Conservation (phyloP, 1,140 invertebrate species). For the Cyphomyrmex costatus region DNA sequence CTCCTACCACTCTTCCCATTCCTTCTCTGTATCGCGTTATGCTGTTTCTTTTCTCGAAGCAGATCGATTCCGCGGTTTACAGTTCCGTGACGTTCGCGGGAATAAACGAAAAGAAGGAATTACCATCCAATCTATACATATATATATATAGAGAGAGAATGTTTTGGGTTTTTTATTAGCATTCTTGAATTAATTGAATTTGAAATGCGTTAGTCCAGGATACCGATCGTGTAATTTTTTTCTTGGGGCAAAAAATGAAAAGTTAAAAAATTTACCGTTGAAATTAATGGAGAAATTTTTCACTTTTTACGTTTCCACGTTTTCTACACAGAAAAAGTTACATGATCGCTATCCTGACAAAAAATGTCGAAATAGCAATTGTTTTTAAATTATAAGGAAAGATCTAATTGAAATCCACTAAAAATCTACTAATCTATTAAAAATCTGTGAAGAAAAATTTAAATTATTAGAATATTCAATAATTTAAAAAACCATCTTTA, state of each 20-base stretch:
- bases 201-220: neutral
- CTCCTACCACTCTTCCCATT: neutral
- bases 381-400: neutral
- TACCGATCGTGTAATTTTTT: neutral
- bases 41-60: slow-evolving; percentile 34
- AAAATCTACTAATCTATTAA: neutral
- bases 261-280: too few species aligned
- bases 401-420: neutral
- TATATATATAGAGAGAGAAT: neutral
- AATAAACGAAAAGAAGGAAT: slow-evolving; percentile 37
- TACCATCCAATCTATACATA: neutral
- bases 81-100: slow-evolving; percentile 13
- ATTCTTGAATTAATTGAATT: slow-evolving; percentile 22
- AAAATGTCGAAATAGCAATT: neutral
- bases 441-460: neutral
- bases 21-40: neutral
- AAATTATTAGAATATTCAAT: slow-evolving; percentile 8
- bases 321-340: too few species aligned
- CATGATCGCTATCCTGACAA: neutral
- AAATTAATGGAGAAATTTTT: too few species aligned
- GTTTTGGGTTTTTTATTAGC: neutral
- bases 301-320: too few species aligned
- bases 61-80: slow-evolving; percentile 65
- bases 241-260: too few species aligned
- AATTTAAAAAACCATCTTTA: neutral